A percentile compares a stretch with the other conserved stretches of the same genome.
These are phyloP conservation scores for Pangasianodon gigas DNA, from an alignment of 2,113 vertebrate species.

Conservation along the genomic window DNA sequence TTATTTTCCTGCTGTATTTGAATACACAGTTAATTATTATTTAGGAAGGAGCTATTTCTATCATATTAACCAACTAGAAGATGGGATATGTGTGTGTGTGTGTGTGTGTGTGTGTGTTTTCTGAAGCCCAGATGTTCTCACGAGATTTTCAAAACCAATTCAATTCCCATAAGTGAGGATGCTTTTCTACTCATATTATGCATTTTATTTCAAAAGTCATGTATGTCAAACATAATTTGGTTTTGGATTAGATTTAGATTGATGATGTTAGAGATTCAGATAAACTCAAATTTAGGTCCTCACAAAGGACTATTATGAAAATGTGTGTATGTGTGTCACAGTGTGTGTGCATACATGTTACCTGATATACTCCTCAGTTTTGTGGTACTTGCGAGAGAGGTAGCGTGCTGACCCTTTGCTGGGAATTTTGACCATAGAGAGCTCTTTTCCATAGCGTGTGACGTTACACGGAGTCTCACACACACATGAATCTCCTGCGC, in stretches of 20 bases:
- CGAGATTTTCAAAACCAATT: background rate
- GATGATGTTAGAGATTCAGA: background rate
- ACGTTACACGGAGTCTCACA: constrained; percentile 94
- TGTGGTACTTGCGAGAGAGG: constrained; percentile 94
- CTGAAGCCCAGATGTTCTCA: constrained; percentile 4
- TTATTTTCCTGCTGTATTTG: constrained; percentile 8
- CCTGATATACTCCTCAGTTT: constrained; percentile 94
- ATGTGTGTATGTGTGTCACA: background rate
- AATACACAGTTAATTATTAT: constrained; percentile 41
- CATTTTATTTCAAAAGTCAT: background rate
- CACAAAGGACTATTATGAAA: background rate
- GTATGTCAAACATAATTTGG: background rate
- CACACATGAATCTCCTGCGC: constrained; percentile 82
- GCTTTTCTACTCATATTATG: background rate
- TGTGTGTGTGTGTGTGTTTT: background rate
- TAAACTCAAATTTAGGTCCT: background rate
- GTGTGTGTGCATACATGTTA: constrained; percentile 55
- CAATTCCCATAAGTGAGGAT: background rate
- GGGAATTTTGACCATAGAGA: constrained; percentile 98
- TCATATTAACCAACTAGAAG: constrained; percentile 28
- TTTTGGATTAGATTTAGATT: background rate
- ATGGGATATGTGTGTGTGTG: background rate
- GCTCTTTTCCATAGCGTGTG: constrained; percentile 95
- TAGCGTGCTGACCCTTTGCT: constrained; percentile 93
- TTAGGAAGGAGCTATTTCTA: background rate